Evolutionary conservation across 2,888 invertebrate species (phyloP), one percentile per base, ranked within the genome.

Genomic region (Catonia carolina): DNA sequence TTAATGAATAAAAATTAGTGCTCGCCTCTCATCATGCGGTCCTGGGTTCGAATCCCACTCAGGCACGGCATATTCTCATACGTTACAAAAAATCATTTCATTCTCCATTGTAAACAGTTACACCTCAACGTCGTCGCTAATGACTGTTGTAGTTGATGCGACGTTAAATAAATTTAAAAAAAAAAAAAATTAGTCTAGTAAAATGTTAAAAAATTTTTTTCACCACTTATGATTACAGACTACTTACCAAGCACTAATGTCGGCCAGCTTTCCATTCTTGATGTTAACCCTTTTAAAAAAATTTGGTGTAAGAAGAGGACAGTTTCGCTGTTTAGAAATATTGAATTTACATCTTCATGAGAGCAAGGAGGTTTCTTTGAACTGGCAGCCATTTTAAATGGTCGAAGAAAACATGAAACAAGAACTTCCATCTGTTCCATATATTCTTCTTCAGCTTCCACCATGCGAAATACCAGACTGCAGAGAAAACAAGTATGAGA

Each of bases 271-370:
- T 94, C 93, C 81, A 94, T 85, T 58, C 93, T 78, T 0, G 92
- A 90, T 4, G 89, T 90, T 45, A 94, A 79, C 31, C 93, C 93
- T 73, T 94, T 94, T 69, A 93, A 81, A 74, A 94, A 94, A 68
- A 94, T 94, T 76, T 94, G 93, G 72, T 94, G 93, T 22, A 94
- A 79, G 74, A 94, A 94, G 66, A 94, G 76, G 56, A 94, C 85
- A 0, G 93, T 93, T 75, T 94, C 93, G 69, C 89, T 89, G 75
- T 94, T 94, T 62, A 94, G 77, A 74, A 93, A 94, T 67, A 94
- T 93, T 55, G 92, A 93, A 74, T 92, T 93, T 59, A 94, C 90
- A 67, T 94, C 94, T 69, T 94, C 93, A 72, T 94, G 94, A 1
- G 88, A 84, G 69, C 93, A 92, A 0, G 92, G 90, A 2, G 94